Evolutionary conservation across 2,113 vertebrate species (phyloP), one percentile per base, ranked within the genome.

Genomic region (Vidua chalybeata): DNA sequence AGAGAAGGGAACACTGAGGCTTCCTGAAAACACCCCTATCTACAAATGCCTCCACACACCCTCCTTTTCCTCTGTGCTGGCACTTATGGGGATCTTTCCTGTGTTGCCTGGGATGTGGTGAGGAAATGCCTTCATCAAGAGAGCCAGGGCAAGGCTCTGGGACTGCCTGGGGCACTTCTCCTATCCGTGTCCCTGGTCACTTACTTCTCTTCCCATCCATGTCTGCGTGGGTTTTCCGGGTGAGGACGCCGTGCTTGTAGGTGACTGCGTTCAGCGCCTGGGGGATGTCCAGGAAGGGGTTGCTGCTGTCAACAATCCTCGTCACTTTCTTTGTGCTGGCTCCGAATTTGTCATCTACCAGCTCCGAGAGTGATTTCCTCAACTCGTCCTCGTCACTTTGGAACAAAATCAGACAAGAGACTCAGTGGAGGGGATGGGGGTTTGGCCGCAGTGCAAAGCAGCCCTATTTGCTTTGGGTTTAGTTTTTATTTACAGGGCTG

Each of bases 201-300:
- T 62, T 98, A 99, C 99, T 99, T 98, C 99, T 99, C 96, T 99
- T 99, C 89, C 99, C 99, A 43, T 99, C 99, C 99, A 99, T 99
- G 95, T 99, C 99, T 0, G 99, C 99, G 1, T 99, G 99, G 76
- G 99, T 99, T 97, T 99, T 99, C 62, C 99, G 98, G 2, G 98
- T 99, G 95, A 99, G 98, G 90, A 99, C 98, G 1, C 99, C 99
- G 2, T 99, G 99, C 97, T 99, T 99, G 97, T 99, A 99, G 74
- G 99, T 99, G 86, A 98, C 96, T 1, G 99, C 99, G 0, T 99
- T 99, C 85, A 99, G 97, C 2, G 99, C 98, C 58, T 99, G 98
- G 5, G 99, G 99, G 84, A 99, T 98, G 96, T 99, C 99, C 80
- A 99, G 98, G 98, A 99, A 99, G 87, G 99, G 99, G 97, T 99